A percentile compares a stretch with the other conserved stretches of the same genome.
These are phyloP conservation scores for Goniozus legneri DNA, from an alignment of 1,140 invertebrate genomes.

Conservation along the genomic window DNA sequence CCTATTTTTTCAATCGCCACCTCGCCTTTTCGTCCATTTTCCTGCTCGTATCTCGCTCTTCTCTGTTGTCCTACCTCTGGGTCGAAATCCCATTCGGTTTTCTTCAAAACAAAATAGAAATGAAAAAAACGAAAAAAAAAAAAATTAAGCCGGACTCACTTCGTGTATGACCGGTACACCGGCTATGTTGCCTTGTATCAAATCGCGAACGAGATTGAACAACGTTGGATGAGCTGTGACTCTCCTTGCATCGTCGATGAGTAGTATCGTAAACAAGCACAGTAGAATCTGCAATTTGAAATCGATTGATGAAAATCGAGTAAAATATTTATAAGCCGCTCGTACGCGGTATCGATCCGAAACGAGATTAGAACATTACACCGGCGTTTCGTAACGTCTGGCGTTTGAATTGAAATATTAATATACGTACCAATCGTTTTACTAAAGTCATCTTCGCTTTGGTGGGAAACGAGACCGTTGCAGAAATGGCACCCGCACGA, in stretches of 20 bases:
- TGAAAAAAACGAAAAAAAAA: background rate
- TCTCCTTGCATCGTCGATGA: conserved; percentile 12
- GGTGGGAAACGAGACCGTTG: background rate
- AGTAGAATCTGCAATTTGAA: too few relatives aligned
- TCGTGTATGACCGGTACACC: conserved; percentile 36
- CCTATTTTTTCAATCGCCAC: conserved; percentile 25
- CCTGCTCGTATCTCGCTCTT: conserved; percentile 31
- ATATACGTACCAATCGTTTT: background rate
- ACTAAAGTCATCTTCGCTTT: background rate
- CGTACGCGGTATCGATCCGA: too few relatives aligned
- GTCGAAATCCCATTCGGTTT: conserved; percentile 43
- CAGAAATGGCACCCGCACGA: background rate
- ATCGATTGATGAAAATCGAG: too few relatives aligned
- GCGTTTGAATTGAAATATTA: too few relatives aligned
- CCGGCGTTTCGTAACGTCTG: too few relatives aligned
- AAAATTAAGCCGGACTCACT: conserved; percentile 22
- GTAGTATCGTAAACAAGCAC: conserved; percentile 16
- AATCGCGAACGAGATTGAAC: conserved; percentile 34
- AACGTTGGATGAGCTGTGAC: conserved; percentile 16
- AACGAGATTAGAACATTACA: too few relatives aligned
- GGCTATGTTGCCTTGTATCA: conserved; percentile 40
- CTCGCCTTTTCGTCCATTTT: conserved; percentile 38
- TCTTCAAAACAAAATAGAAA: conserved; percentile 20
- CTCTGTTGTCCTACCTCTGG: conserved; percentile 39
- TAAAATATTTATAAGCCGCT: too few relatives aligned